Evolutionary conservation across 2,888 invertebrate species (phyloP).

Genomic region (Trachelus troglodyta): DNA sequence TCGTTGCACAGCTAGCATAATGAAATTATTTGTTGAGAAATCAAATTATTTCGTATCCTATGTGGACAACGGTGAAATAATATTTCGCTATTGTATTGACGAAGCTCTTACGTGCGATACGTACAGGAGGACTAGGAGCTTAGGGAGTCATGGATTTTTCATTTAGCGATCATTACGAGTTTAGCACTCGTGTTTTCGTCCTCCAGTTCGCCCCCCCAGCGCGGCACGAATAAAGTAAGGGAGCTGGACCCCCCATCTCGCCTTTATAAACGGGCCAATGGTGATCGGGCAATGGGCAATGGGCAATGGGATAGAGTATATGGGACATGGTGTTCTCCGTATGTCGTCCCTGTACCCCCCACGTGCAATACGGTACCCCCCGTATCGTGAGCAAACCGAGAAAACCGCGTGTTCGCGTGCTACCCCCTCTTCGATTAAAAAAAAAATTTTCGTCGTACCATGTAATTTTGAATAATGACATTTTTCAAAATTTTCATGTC

Average conservation of each 20-base stretch:
- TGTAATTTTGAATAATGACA: neutral
- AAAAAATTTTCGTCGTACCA: neutral
- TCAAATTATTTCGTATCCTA: neutral
- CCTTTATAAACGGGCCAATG: constrained; percentile 60
- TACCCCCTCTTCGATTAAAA: neutral
- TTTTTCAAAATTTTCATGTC: neutral
- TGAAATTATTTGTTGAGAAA: neutral
- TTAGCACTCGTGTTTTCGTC: constrained; percentile 59
- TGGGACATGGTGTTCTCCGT: constrained; percentile 56
- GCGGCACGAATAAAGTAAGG: constrained; percentile 47
- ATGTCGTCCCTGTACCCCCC: constrained; percentile 59
- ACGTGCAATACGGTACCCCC: constrained; percentile 49
- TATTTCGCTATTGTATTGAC: neutral
- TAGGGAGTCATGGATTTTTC: constrained; percentile 20
- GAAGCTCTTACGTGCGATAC: neutral
- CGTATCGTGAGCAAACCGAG: constrained; percentile 42
- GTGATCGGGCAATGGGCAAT: constrained; percentile 39
- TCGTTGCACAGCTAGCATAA: neutral
- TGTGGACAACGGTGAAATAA: neutral
- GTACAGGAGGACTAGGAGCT: neutral
- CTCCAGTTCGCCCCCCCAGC: constrained; percentile 49
- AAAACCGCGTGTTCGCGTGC: constrained; percentile 31
- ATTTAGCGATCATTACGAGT: constrained; percentile 60
- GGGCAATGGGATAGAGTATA: constrained; percentile 49
- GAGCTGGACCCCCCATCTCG: constrained; percentile 62